phyloP scores from a whole-genome alignment of 2,888 invertebrate species.

The Coenonympha arcania region DNA sequence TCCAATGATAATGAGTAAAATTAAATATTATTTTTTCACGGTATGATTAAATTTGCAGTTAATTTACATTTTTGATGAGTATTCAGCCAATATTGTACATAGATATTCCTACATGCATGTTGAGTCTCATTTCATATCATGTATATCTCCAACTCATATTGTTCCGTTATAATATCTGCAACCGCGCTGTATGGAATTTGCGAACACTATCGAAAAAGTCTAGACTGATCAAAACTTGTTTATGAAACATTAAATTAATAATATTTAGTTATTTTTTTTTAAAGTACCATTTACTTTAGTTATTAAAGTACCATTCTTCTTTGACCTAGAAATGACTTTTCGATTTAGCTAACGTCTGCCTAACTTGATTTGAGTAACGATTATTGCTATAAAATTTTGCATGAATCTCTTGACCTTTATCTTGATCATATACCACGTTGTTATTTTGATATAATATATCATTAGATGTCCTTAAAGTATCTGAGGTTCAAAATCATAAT shows the following conservation, averaged over 20 bases:
- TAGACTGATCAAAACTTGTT: not conserved
- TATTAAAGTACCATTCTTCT: conserved; percentile 2
- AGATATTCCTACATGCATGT: not conserved
- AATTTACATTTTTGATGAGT: too few species aligned
- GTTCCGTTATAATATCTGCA: conserved; percentile 1
- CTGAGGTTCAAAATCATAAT: too few species aligned
- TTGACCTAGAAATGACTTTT: not conserved
- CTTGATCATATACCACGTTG: not conserved
- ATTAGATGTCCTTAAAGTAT: too few species aligned
- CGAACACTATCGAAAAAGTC: not conserved
- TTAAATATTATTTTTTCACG: not conserved
- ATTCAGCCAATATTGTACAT: not conserved
- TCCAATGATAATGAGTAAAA: not conserved
- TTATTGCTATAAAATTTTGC: conserved; percentile 3
- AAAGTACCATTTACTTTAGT: not conserved
- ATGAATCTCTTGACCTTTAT: not conserved
- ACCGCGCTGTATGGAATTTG: not conserved
- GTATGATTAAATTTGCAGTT: too few species aligned
- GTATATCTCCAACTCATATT: not conserved
- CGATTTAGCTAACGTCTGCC: not conserved
- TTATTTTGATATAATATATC: not conserved
- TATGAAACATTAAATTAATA: not conserved
- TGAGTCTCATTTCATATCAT: not conserved
- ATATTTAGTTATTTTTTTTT: too few species aligned
- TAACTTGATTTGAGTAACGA: conserved; percentile 1